A percentile compares a stretch with the other conserved stretches of the same genome.
These are phyloP conservation scores for Heterodera schachtii DNA, from an alignment of 1,140 invertebrate species.

Conservation along the genomic window DNA sequence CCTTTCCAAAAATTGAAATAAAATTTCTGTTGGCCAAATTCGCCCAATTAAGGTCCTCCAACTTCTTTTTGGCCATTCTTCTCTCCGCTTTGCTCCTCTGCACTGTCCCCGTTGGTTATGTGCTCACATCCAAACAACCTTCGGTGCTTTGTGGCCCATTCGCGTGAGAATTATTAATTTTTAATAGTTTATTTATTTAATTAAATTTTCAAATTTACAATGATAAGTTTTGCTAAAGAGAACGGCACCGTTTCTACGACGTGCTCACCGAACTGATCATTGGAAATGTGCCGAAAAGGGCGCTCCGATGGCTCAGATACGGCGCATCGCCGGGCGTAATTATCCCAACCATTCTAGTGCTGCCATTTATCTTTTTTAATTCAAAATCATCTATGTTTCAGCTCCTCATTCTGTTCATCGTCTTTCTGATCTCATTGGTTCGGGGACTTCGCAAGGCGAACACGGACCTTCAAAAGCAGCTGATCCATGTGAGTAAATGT, in stretches of 20 bases:
- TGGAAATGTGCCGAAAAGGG: constrained; percentile 40
- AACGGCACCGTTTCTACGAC: constrained; percentile 81
- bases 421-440: constrained; percentile 87
- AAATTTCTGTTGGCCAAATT: neutral
- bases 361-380: constrained; percentile 65
- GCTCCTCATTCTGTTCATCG: constrained; percentile 78
- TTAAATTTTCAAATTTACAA: neutral
- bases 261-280: constrained; percentile 41
- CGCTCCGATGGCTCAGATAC: constrained; percentile 72
- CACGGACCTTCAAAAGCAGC: constrained; percentile 80
- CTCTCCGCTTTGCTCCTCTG: constrained; percentile 92
- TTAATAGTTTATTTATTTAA: neutral
- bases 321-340: constrained; percentile 89
- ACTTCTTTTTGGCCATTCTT: constrained; percentile 88
- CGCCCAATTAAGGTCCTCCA: constrained; percentile 75
- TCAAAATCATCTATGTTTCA: constrained; percentile 5
- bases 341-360: constrained; percentile 85
- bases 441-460: constrained; percentile 87
- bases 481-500: constrained; percentile 66
- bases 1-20: no score
- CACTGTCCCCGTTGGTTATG: constrained; percentile 89
- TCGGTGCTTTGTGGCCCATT: constrained; percentile 95
- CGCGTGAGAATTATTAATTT: constrained; percentile 67
- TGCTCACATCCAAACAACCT: constrained; percentile 81
- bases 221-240: constrained; percentile 66